Conservation (phyloP, 2,888 invertebrate genomes). For the Himalopsyche anomala region DNA sequence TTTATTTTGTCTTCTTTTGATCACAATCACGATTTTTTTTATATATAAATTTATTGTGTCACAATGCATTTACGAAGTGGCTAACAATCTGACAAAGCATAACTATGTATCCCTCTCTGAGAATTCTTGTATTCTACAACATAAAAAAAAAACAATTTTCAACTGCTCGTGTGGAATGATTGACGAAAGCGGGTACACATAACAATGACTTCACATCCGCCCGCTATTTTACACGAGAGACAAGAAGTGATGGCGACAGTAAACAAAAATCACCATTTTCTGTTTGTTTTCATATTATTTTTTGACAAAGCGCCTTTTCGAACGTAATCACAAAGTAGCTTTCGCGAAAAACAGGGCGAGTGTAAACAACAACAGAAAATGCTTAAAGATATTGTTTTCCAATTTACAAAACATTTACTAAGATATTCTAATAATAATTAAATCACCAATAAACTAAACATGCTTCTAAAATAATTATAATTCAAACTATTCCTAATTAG, state of each 20-base stretch:
- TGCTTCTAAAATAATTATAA: no score
- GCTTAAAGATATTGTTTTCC: background rate
- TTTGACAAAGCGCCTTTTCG: constrained; percentile 40
- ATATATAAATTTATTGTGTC: no score
- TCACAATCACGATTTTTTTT: no score
- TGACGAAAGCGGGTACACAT: constrained; percentile 16
- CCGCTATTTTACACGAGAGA: constrained; percentile 26
- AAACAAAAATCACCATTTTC: constrained; percentile 42
- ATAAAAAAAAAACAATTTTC: constrained; percentile 22
- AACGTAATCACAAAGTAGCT: constrained; percentile 27
- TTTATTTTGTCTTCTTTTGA: no score
- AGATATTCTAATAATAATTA: background rate
- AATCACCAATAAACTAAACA: background rate
- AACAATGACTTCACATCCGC: constrained; percentile 22
- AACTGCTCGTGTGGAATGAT: background rate
- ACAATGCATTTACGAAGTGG: no score
- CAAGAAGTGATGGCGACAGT: constrained; percentile 29
- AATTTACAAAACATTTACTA: background rate
- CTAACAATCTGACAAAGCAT: no score
- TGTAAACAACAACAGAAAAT: constrained; percentile 4
- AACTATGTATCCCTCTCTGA: no score
- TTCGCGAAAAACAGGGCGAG: background rate
- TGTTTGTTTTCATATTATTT: constrained; percentile 21
- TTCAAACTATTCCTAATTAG: background rate
- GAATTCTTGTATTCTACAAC: background rate